These are phyloP conservation scores for Campylomormyrus numenius DNA, from an alignment of 2,113 vertebrate species.

Conservation along the genomic window DNA sequence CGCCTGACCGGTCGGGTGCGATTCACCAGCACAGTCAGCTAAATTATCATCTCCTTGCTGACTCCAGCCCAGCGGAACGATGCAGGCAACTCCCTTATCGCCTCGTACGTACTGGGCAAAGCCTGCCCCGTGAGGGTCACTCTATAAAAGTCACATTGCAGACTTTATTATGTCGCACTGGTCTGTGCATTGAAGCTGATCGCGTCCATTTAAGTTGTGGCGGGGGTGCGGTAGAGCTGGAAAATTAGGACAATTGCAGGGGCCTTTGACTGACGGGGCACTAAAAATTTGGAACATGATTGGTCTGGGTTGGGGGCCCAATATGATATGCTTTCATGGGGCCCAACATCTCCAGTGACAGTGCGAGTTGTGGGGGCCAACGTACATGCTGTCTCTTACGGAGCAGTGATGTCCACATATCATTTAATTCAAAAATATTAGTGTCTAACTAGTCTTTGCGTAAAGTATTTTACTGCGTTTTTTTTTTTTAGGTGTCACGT, in stretches of 20 bases:
- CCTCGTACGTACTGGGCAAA: not conserved
- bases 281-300: not conserved
- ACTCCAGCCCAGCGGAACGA: not conserved
- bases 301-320: not conserved
- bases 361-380: not conserved
- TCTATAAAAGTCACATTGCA: not conserved
- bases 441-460: not conserved
- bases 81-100: not conserved
- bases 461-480: not conserved
- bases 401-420: not conserved
- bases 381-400: not conserved
- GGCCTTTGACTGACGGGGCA: not conserved
- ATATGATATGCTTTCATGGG: not conserved
- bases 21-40: not conserved
- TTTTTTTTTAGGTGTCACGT: not conserved
- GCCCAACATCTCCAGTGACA: not conserved
- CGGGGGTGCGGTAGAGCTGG: not conserved
- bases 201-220: not conserved
- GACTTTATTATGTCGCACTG: not conserved
- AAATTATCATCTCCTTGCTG: not conserved
- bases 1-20: not conserved
- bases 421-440: not conserved
- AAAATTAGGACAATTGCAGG: not conserved
- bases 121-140: not conserved
- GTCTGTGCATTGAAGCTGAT: not conserved